Percentiles rank a stretch among this genome's conserved stretches.
Conservation (phyloP, 2,113 vertebrate species). For the Takifugu flavidus region DNA sequence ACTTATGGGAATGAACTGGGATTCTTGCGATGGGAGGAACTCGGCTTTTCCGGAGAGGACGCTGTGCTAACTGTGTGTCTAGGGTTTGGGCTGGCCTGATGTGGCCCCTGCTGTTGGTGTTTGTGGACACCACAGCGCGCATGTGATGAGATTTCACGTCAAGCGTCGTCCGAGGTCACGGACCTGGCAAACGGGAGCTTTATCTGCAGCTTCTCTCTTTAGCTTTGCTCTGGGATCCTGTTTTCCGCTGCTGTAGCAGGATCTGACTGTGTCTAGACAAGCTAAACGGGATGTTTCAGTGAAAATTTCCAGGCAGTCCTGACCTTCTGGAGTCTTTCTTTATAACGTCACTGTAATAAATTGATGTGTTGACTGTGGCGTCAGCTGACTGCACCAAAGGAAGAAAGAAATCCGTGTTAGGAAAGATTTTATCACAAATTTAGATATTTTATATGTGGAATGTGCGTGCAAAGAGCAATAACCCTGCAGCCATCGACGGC, state of each 20-base stretch:
- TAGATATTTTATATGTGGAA: no score
- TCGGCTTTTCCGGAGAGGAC: no score
- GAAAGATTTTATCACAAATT: no score
- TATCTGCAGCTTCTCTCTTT: conserved; percentile 33
- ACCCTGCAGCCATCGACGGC: no score
- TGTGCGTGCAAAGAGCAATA: no score
- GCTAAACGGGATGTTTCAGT: conserved; percentile 25
- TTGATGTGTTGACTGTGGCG: no score
- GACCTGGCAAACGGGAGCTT: conserved; percentile 28
- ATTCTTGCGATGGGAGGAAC: no score
- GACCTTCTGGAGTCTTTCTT: not conserved
- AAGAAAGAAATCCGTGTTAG: no score
- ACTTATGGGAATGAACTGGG: not conserved
- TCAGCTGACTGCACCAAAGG: no score
- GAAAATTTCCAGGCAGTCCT: conserved; percentile 26
- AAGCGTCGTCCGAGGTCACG: conserved; percentile 40
- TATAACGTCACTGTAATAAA: no score
- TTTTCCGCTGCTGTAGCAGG: conserved; percentile 18
- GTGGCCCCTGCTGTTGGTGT: conserved; percentile 11
- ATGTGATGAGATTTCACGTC: conserved; percentile 34
- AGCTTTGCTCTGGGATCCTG: conserved; percentile 24
- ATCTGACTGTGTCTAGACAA: conserved; percentile 25
- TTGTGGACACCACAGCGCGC: conserved; percentile 17
- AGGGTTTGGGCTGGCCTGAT: conserved; percentile 13
- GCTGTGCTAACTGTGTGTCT: no score